Percentiles rank a stretch among this genome's conserved stretches.
Conservation (phyloP, 2,888 invertebrate species). For the Sarcophaga subvicina region DNA sequence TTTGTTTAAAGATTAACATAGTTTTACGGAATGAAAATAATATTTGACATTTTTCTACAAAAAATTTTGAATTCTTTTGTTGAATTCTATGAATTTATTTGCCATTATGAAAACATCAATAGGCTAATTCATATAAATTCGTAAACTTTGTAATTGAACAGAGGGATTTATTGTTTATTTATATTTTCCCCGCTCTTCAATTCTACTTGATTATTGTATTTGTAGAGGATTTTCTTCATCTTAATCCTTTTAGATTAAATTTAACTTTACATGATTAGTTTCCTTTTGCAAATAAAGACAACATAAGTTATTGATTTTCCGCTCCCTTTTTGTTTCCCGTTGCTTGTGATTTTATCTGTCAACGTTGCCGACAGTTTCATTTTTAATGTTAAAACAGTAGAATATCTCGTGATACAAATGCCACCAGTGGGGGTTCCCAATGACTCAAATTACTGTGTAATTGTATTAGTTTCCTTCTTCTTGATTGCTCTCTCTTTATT, state of each 20-base stretch:
- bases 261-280: neutral
- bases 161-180: no score
- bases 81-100: no score
- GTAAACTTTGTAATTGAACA: no score
- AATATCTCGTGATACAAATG: constrained; percentile 1
- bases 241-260: constrained; percentile 32
- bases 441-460: constrained; percentile 18
- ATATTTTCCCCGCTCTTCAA: no score
- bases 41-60: neutral
- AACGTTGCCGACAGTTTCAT: neutral
- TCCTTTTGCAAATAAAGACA: neutral
- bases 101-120: neutral
- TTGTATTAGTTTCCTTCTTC: constrained; percentile 9
- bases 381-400: neutral
- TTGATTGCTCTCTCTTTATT: neutral
- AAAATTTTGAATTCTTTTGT: no score
- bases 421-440: constrained; percentile 9
- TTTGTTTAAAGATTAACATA: neutral
- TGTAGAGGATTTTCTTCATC: neutral
- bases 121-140: no score
- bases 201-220: neutral
- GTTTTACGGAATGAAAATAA: neutral
- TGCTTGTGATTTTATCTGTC: constrained; percentile 4
- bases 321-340: neutral
- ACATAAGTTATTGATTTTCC: neutral